phyloP scores from a whole-genome alignment of 2,888 invertebrate genomes.

The Orchestes rusci region DNA sequence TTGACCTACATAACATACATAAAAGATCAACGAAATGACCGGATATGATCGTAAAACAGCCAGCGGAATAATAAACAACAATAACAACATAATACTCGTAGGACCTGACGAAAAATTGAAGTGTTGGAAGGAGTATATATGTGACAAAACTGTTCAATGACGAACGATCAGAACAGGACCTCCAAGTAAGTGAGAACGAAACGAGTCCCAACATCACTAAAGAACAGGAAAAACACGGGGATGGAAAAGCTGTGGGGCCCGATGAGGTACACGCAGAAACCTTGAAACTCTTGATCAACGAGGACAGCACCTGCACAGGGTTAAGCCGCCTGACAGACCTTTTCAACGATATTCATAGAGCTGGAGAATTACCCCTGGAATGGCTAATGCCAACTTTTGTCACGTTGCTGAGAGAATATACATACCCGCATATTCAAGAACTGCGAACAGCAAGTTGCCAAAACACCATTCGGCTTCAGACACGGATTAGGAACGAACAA shows the following conservation, averaged over 20 bases:
- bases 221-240: neutral
- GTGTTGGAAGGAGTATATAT: neutral
- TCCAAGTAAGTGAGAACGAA: slow-evolving; percentile 1
- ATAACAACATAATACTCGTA: neutral
- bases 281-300: slow-evolving; percentile 1
- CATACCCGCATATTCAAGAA: neutral
- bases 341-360: slow-evolving; percentile 1
- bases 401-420: too few species aligned
- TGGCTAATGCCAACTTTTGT: neutral
- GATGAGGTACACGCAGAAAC: slow-evolving; percentile 1
- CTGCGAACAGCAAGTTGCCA: slow-evolving; percentile 1
- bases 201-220: neutral
- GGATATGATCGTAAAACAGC: neutral
- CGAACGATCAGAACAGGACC: slow-evolving; percentile 1
- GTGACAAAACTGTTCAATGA: neutral
- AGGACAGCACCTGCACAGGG: neutral
- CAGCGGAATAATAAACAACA: neutral
- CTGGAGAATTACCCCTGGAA: neutral
- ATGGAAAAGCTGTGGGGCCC: slow-evolving; percentile 1
- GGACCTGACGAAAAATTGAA: slow-evolving; percentile 1
- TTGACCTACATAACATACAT: neutral
- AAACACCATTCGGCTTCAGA: slow-evolving; percentile 3
- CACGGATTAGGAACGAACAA: slow-evolving; percentile 1
- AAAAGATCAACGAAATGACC: too few species aligned
- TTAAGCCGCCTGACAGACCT: slow-evolving; percentile 1